A percentile compares a stretch with the other conserved stretches of the same genome.
Evolutionary conservation across 23 tunicate species (phyloP).

Genomic region (Oikopleura dioica): DNA sequence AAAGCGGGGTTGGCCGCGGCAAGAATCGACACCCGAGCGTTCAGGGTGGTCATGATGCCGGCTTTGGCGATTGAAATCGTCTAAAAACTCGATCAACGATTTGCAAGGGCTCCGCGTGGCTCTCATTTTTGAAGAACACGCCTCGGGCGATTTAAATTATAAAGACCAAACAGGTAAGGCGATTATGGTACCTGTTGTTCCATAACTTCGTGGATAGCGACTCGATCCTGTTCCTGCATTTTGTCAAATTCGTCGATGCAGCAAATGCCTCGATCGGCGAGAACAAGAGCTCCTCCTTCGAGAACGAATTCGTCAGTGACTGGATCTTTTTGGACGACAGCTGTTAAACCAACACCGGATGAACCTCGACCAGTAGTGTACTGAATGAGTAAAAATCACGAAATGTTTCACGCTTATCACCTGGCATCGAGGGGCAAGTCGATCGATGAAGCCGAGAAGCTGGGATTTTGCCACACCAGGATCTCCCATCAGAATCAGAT

Average conservation of each 20-base stretch:
- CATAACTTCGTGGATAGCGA: conserved; percentile 99
- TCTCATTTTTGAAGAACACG: neutral
- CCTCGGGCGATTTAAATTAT: too few species aligned
- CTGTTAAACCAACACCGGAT: conserved; percentile 95
- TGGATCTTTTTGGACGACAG: conserved; percentile 93
- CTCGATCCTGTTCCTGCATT: conserved; percentile 89
- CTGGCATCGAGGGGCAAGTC: conserved; percentile 90
- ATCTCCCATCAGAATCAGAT: conserved; percentile 96
- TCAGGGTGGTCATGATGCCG: conserved; percentile 94
- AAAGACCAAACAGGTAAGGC: too few species aligned
- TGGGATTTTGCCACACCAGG: conserved; percentile 99
- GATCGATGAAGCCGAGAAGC: conserved; percentile 73
- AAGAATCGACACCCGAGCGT: conserved; percentile 81
- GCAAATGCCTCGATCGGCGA: conserved; percentile 96
- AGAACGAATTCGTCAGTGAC: conserved; percentile 82
- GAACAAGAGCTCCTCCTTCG: conserved; percentile 95
- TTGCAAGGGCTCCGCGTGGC: neutral
- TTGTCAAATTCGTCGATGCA: conserved; percentile 99
- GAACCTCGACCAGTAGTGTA: conserved; percentile 98
- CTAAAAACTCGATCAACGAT: neutral
- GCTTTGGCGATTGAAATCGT: conserved; percentile 26
- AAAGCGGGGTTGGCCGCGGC: conserved; percentile 99
- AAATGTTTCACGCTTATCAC: too few species aligned
- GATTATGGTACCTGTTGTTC: conserved; percentile 39
- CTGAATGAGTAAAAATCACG: too few species aligned